Evolutionary conservation across 2,797 vertebrate genomes (phyloP).

Genomic region (Furcifer pardalis): DNA sequence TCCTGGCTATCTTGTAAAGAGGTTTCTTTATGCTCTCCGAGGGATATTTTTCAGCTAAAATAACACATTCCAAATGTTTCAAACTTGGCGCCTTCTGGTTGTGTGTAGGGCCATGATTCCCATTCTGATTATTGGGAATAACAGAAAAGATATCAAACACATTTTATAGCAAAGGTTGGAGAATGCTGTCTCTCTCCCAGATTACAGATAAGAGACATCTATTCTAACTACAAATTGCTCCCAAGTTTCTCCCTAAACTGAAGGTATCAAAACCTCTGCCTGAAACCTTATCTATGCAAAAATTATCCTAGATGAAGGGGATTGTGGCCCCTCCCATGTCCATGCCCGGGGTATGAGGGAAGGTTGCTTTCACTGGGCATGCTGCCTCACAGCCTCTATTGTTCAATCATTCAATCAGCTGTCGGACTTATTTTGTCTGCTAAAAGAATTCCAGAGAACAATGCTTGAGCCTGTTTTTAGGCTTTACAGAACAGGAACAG

Average conservation of each 20-base stretch:
- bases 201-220: background rate
- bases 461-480: slow-evolving; percentile 11
- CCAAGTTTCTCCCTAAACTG: background rate
- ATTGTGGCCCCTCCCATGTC: background rate
- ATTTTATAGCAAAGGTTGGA: background rate
- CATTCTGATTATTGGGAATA: background rate
- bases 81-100: background rate
- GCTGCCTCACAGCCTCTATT: slow-evolving; percentile 7
- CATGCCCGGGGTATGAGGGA: background rate
- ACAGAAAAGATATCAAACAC: background rate
- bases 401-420: slow-evolving; percentile 7
- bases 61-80: no score
- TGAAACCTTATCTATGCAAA: background rate
- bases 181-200: background rate
- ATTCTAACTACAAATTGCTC: background rate
- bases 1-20: background rate
- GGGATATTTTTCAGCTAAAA: background rate
- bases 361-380: slow-evolving; percentile 7
- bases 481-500: slow-evolving; percentile 31
- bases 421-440: slow-evolving; percentile 41
- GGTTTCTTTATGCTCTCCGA: background rate
- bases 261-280: background rate
- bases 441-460: slow-evolving; percentile 27
- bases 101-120: no score
- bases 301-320: background rate